A percentile compares a stretch with the other conserved stretches of the same genome.
phyloP scores from a whole-genome alignment of 2,113 vertebrate species.

The Psephotus haematonotus region DNA sequence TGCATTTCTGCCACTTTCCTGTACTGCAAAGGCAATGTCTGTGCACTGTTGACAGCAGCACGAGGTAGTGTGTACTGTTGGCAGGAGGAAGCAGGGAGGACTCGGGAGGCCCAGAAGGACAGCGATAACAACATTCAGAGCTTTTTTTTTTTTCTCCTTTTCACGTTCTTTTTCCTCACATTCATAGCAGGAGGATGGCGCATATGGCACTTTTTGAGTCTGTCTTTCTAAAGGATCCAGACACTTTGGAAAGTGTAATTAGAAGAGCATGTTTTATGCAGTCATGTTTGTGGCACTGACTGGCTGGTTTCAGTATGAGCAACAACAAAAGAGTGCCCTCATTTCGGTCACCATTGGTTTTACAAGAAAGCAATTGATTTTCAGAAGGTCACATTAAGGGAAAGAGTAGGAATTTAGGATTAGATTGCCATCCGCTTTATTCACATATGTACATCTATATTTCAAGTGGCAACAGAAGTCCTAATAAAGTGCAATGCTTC shows the following conservation, averaged over 20 bases:
- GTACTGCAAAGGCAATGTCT: background rate
- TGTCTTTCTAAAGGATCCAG: conserved; percentile 31
- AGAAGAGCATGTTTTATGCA: conserved; percentile 17
- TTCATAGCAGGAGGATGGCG: conserved; percentile 41
- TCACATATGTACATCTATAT: background rate
- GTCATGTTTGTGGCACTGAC: background rate
- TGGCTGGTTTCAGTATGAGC: background rate
- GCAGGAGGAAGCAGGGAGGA: conserved; percentile 40
- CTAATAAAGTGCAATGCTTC: background rate
- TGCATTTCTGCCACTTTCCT: background rate
- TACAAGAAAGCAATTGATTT: background rate
- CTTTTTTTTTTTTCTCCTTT: background rate
- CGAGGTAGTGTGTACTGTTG: conserved; percentile 13
- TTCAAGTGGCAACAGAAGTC: background rate
- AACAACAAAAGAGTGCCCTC: background rate
- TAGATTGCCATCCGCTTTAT: background rate
- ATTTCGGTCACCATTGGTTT: background rate
- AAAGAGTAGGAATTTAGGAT: background rate
- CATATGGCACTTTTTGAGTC: conserved; percentile 53
- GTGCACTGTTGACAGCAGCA: background rate
- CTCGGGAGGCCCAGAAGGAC: conserved; percentile 43
- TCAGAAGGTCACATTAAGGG: background rate
- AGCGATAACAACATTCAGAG: conserved; percentile 25
- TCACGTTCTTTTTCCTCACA: conserved; percentile 31
- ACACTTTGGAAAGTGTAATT: conserved; percentile 23